These are phyloP conservation scores for Pontoporia blainvillei DNA, from an alignment of 2,113 vertebrate species.

Conservation along the genomic window DNA sequence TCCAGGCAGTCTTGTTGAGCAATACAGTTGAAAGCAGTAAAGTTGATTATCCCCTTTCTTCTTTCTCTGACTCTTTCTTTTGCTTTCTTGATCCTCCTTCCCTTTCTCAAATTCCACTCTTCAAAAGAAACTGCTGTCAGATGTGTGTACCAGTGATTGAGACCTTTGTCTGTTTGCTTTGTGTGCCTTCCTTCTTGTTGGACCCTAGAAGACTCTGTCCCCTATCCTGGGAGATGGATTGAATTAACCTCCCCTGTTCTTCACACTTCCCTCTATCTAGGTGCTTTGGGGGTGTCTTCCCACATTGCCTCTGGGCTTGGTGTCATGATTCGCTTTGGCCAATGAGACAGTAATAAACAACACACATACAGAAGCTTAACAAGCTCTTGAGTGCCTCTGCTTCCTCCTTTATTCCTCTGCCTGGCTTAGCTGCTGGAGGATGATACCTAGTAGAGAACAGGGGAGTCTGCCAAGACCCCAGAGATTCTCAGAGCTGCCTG, in stretches of 20 bases:
- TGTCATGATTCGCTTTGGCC: neutral
- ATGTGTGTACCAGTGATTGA: accelerated
- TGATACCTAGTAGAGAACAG: neutral
- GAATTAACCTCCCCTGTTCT: neutral
- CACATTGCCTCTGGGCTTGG: neutral
- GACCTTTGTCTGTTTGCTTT: neutral
- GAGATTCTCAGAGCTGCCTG: neutral
- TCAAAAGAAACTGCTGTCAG: neutral
- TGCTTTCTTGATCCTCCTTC: neutral
- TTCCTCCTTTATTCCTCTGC: neutral
- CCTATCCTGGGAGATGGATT: neutral
- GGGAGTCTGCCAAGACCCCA: neutral
- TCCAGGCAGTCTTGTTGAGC: too few relatives aligned
- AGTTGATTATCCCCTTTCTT: neutral
- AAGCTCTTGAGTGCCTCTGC: neutral
- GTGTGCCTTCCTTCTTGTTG: neutral
- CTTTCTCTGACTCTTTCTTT: neutral
- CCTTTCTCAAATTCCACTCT: neutral
- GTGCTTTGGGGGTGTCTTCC: neutral
- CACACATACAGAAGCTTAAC: neutral
- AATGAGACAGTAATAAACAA: neutral
- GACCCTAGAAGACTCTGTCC: neutral
- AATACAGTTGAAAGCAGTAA: neutral
- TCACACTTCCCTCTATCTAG: neutral
- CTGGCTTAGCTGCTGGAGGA: neutral